phyloP scores from a whole-genome alignment of 2,888 invertebrate genomes.

The Oxytorus armatus region DNA sequence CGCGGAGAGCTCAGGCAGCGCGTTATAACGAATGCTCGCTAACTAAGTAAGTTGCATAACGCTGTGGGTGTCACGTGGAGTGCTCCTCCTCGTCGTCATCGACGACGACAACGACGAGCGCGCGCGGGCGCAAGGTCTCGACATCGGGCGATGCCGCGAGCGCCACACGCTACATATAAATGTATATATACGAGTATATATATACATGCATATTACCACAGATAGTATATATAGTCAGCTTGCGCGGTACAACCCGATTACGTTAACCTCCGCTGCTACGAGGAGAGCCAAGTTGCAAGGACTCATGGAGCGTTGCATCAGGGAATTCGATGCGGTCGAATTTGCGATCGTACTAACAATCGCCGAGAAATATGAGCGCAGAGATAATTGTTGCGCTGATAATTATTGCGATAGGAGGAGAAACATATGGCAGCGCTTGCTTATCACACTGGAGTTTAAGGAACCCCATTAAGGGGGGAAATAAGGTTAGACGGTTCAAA shows the following conservation, averaged over 20 bases:
- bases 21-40: slow-evolving; percentile 1
- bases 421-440: too few relatives aligned
- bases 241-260: slow-evolving; percentile 64
- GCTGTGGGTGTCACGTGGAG: slow-evolving; percentile 73
- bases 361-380: too few relatives aligned
- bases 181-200: background rate
- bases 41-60: slow-evolving; percentile 75
- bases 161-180: background rate
- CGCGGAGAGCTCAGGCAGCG: slow-evolving; percentile 15
- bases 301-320: slow-evolving; percentile 11
- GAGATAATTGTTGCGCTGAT: too few relatives aligned
- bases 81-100: slow-evolving; percentile 55
- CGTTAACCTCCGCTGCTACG: slow-evolving; percentile 64
- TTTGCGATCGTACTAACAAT: slow-evolving; percentile 4
- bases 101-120: slow-evolving; percentile 55
- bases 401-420: too few relatives aligned
- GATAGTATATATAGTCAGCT: slow-evolving; percentile 31
- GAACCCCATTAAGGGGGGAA: too few relatives aligned
- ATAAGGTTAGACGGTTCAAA: too few relatives aligned
- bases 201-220: slow-evolving; percentile 59
- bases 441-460: too few relatives aligned
- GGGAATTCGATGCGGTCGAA: slow-evolving; percentile 23
- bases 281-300: slow-evolving; percentile 39
- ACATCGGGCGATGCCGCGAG: slow-evolving; percentile 29
- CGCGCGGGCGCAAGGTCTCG: slow-evolving; percentile 60